Base-by-base conservation (phyloP, 2,797 vertebrate species). In the Cichlasoma orientale region DNA sequence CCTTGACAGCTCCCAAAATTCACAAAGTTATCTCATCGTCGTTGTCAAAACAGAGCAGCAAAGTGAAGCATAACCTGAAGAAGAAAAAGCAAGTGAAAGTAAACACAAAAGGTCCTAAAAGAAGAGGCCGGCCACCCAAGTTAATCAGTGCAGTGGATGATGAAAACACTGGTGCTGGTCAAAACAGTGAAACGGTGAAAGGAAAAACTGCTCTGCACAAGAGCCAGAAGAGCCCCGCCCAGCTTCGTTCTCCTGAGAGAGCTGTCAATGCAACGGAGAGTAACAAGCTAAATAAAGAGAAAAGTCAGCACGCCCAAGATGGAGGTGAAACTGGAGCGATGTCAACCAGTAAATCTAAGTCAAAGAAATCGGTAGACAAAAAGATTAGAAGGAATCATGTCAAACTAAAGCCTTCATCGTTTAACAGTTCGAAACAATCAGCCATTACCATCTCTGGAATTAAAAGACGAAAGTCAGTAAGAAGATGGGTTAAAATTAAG, bases 91-190 rank as follows among this genome's bases (percentile, higher is more conserved):
- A 78, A 13, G n/a, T 75, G 2, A 75, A 70, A 27, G 55, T 74
- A 3, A 82, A 77, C 31, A 18, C 13, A 4, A 75, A 77, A 9
- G 19, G 31, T 52, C 57, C 36, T 1, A 81, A 70, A 71, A 89
- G 80, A 70, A 88, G 80, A 85, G 84, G 75, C 0, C 86, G 74
- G 14, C 90, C 89, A 31, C 85, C 85, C 0, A 90, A 86, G 8
- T 16, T 36, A 7, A 90, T 82, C 44, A 76, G 56, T 59, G 16
- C 31, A 0, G 47, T 53, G 2, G 56, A 19, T 3, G 75, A 82
- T 50, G 85, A 90, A 63, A 91, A 86, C 55, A 23, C n/a, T 1
- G 66, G 81, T 0, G 5, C 56, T 11, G 56, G 33, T 73, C 74
- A 36, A 11, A 82, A 68, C 16, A 23, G 63, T 29, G 63, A 68